Percentiles rank a stretch among this genome's conserved stretches.
Conservation (phyloP, 2,113 vertebrate genomes). For the Phasianus colchicus region DNA sequence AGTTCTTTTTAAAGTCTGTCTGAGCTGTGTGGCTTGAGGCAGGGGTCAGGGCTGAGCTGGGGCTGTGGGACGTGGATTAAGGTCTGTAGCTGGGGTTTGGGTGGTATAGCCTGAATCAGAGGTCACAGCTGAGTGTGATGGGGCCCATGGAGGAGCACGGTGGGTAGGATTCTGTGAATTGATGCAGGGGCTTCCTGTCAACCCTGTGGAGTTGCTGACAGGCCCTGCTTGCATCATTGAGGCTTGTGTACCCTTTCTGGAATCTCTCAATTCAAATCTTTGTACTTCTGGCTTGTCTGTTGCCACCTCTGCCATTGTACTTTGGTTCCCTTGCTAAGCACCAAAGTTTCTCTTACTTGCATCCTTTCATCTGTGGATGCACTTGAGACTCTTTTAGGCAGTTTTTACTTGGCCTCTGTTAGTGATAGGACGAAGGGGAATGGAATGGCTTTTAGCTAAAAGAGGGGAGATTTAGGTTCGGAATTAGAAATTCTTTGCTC, state of each 20-base stretch:
- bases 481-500: too few relatives aligned
- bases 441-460: too few relatives aligned
- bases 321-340: background rate
- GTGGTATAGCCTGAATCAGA: background rate
- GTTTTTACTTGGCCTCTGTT: background rate
- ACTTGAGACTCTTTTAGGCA: background rate
- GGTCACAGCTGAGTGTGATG: background rate
- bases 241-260: background rate
- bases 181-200: background rate
- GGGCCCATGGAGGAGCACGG: rapidly evolving
- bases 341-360: background rate
- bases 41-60: background rate
- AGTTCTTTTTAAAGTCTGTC: conserved; percentile 62
- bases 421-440: too few relatives aligned
- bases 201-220: background rate
- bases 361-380: background rate
- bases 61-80: background rate
- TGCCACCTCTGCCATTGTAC: background rate
- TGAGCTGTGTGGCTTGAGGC: conserved; percentile 62
- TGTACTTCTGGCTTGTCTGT: background rate
- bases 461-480: too few relatives aligned
- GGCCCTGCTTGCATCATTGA: background rate
- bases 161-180: conserved; percentile 27
- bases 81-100: background rate
- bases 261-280: background rate